Conservation (phyloP, 2,113 vertebrate genomes). For the Sphyrna mokarran region DNA sequence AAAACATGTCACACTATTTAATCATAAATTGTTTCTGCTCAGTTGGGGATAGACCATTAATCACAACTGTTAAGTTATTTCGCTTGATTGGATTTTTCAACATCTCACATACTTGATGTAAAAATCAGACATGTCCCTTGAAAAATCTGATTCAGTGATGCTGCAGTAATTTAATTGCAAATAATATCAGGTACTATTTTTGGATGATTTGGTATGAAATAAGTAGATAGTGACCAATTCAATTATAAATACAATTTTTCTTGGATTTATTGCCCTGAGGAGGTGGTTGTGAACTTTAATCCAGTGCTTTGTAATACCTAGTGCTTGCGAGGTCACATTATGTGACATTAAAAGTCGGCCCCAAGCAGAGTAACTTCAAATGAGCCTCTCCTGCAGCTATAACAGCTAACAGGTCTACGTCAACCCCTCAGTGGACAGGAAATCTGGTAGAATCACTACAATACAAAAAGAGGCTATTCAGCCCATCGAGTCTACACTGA, state of each 20-base stretch:
- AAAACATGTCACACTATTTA: neutral
- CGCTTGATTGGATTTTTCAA: neutral
- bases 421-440: too few relatives aligned
- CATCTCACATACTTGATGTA: neutral
- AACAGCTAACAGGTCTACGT: too few relatives aligned
- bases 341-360: neutral
- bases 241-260: neutral
- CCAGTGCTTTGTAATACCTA: neutral
- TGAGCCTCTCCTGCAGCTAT: too few relatives aligned
- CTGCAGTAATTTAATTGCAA: neutral
- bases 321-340: neutral
- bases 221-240: neutral
- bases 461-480: too few relatives aligned
- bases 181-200: neutral
- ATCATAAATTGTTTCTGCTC: neutral
- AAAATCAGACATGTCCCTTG: neutral
- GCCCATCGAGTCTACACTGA: too few relatives aligned
- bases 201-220: neutral
- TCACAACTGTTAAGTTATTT: neutral
- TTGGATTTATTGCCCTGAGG: neutral
- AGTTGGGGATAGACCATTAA: neutral
- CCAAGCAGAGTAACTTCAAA: too few relatives aligned
- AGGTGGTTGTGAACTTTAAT: neutral
- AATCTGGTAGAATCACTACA: too few relatives aligned
- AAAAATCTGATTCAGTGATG: neutral